A percentile compares a stretch with the other conserved stretches of the same genome.
Evolutionary conservation across 1,140 invertebrate species (phyloP).

Genomic region (Megalopta genalis): DNA sequence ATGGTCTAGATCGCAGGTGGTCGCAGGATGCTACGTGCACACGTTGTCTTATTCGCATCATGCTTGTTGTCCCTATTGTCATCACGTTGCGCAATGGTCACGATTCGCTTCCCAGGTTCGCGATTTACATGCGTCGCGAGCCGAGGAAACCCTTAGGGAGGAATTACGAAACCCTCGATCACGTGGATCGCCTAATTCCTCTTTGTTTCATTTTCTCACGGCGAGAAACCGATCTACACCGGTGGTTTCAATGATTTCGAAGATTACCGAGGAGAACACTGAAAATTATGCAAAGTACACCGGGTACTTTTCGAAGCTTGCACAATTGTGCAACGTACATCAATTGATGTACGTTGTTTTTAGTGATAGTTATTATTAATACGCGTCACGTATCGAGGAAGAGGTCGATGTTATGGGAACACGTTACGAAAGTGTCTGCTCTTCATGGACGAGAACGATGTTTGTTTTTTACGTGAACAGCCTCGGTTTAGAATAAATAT

Average conservation of each 20-base stretch:
- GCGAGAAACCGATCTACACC: no score
- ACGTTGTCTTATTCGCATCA: slow-evolving; percentile 2
- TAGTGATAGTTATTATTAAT: background rate
- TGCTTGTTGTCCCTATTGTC: background rate
- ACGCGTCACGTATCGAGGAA: slow-evolving; percentile 24
- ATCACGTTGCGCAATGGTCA: slow-evolving; percentile 6
- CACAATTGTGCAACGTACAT: background rate
- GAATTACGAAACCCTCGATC: slow-evolving; percentile 1
- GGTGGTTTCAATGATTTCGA: no score
- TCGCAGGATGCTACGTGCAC: slow-evolving; percentile 20
- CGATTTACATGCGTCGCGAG: background rate
- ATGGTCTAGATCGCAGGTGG: background rate
- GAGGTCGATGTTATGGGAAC: background rate
- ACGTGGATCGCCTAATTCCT: background rate
- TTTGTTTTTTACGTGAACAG: background rate
- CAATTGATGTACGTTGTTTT: no score
- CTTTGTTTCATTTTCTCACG: no score
- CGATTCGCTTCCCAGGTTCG: background rate
- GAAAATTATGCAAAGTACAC: no score
- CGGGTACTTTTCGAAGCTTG: background rate
- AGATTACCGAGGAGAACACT: no score
- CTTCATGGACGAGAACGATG: background rate
- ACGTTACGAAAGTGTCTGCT: background rate
- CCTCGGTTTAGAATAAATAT: background rate
- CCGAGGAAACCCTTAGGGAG: background rate